Base-by-base conservation (phyloP, 2,888 invertebrate species). In the Amiota mariae region DNA sequence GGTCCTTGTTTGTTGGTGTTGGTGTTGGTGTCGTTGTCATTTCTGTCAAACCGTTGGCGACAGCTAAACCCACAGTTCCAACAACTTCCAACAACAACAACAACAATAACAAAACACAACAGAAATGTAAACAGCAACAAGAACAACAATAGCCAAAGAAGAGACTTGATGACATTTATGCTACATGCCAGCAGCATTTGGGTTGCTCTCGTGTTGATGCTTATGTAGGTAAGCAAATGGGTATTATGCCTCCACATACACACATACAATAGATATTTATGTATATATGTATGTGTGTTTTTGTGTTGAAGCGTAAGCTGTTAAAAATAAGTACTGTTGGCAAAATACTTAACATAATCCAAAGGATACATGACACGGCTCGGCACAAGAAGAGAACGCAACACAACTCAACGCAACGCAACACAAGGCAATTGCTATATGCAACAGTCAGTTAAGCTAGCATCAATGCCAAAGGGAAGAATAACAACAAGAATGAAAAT, bases 111-210 rank as follows among this genome's bases (percentile, higher is more conserved):
- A 74, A 61, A 59, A 59, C 11, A 10, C 18, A 15, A 20, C 20
- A 13, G 59, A 36, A 36, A 36, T 36, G 36, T 36, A 36, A 36
- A 36, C 61, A 72, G 54, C 63, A 66, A 49, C 70, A 71, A 59
- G 11, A 36, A 24, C 66, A 66, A 15, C 49, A 70, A 71, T 63
- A 71, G 36, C 36, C 78, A 76, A 66, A 76, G 77, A 77, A 78
- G 77, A 82, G 77, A 82, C 80, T 82, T 78, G 85, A 84, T 83
- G 83, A 83, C 86, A 85, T 84, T 85, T 79, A 86, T 86, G 84
- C 82, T 81, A 77, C 85, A 85, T 81, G 86, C 86, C 85, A 84
- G 76, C 80, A 81, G 76, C 84, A 82, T 73, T 49, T 76, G 77
- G 81, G 77, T 75, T 72, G 54, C 6, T 6, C 47, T 46, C 72